These are phyloP conservation scores for Drosophila anceps DNA, from an alignment of 2,888 invertebrate genomes.

Conservation along the genomic window DNA sequence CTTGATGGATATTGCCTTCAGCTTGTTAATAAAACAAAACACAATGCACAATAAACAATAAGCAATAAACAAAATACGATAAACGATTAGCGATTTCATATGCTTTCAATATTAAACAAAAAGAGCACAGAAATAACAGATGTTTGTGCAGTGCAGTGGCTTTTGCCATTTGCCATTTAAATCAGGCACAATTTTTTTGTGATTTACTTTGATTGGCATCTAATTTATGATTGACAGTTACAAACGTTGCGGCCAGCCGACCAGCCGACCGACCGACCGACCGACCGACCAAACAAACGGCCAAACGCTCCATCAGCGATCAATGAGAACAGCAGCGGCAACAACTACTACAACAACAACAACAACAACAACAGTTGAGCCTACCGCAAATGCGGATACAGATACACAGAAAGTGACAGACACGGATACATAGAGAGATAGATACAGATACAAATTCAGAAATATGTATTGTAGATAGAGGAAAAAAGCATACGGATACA, in stretches of 20 bases:
- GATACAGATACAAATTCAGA: slow-evolving; percentile 9
- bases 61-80: slow-evolving; percentile 16
- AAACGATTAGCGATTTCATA: slow-evolving; percentile 37
- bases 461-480: not conserved
- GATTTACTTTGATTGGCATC: slow-evolving; percentile 77
- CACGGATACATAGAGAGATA: slow-evolving; percentile 5
- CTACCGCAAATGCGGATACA: slow-evolving; percentile 68
- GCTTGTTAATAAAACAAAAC: slow-evolving; percentile 19
- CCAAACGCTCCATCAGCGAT: slow-evolving; percentile 17
- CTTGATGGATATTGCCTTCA: slow-evolving; percentile 24
- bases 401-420: slow-evolving; percentile 27
- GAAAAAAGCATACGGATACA: not conserved
- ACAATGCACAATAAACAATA: slow-evolving; percentile 22
- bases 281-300: slow-evolving; percentile 24
- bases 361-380: slow-evolving; percentile 36
- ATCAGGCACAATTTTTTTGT: slow-evolving; percentile 69
- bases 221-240: slow-evolving; percentile 82
- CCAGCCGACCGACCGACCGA: slow-evolving; percentile 28
- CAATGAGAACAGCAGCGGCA: slow-evolving; percentile 11
- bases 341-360: not conserved
- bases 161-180: slow-evolving; percentile 59
- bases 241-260: slow-evolving; percentile 62
- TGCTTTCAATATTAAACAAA: slow-evolving; percentile 40
- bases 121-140: slow-evolving; percentile 16
- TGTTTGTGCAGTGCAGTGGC: slow-evolving; percentile 41